A percentile compares a stretch with the other conserved stretches of the same genome.
Evolutionary conservation across 23 tunicate genomes (phyloP).

Genomic region (Styela clava): DNA sequence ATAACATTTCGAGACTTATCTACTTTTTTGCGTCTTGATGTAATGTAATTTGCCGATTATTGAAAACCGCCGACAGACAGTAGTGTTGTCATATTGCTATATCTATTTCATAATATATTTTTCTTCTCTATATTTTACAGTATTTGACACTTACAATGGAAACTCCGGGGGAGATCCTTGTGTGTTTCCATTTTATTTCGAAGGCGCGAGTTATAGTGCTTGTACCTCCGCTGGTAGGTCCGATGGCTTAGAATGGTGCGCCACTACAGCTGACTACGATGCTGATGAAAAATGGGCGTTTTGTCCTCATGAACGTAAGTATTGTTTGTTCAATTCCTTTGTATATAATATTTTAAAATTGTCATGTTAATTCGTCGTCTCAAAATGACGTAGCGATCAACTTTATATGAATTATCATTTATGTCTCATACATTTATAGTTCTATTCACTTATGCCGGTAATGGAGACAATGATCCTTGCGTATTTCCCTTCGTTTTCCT

Average conservation of each 20-base stretch:
- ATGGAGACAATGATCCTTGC: slow-evolving; percentile 82
- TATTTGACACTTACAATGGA: slow-evolving; percentile 63
- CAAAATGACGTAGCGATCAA: no score
- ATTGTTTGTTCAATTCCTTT: no score
- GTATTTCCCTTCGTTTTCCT: slow-evolving; percentile 80
- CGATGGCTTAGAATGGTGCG: slow-evolving; percentile 87
- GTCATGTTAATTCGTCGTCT: no score
- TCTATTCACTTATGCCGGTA: slow-evolving; percentile 96
- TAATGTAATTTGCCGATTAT: no score
- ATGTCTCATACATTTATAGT: slow-evolving; percentile 23
- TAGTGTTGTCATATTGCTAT: no score
- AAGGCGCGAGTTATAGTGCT: slow-evolving; percentile 52
- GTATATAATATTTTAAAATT: no score
- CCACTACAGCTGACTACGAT: slow-evolving; percentile 78
- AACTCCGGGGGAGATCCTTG: slow-evolving; percentile 86
- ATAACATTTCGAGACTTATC: no score
- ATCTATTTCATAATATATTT: no score
- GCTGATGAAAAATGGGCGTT: slow-evolving; percentile 59
- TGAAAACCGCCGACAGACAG: no score
- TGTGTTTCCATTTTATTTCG: slow-evolving; percentile 77
- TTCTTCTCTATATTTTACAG: slow-evolving; percentile 39
- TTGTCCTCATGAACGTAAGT: slow-evolving; percentile 85
- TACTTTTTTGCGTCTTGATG: no score
- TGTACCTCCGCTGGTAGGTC: slow-evolving; percentile 64
- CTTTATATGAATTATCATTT: neutral